Percentiles rank a stretch among this genome's conserved stretches.
Evolutionary conservation across 2,797 vertebrate species (phyloP).

Genomic region (Rhinoraja longicauda): DNA sequence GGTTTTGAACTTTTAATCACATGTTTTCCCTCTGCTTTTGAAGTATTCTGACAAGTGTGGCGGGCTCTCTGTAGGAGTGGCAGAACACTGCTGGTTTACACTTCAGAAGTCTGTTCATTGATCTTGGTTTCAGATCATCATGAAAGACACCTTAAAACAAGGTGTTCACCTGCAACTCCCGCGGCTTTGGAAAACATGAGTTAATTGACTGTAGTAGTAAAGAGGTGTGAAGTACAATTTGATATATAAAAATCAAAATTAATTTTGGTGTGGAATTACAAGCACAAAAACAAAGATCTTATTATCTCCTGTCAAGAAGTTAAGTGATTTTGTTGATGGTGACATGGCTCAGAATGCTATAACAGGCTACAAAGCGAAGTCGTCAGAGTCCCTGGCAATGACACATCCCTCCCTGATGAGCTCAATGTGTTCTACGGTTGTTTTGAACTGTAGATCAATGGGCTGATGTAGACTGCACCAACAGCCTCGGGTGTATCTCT

Average conservation of each 20-base stretch:
- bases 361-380: too few species aligned
- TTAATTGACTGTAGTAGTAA: background rate
- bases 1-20: constrained; percentile 31
- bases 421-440: too few species aligned
- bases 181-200: background rate
- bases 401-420: too few species aligned
- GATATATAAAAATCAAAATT: constrained; percentile 14
- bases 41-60: background rate
- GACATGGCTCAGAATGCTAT: too few species aligned
- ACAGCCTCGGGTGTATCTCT: too few species aligned
- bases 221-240: background rate
- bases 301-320: background rate
- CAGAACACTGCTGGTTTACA: constrained; percentile 15
- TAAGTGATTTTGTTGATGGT: background rate
- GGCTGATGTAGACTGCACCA: too few species aligned
- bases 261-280: constrained; percentile 22
- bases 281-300: background rate
- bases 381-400: too few species aligned
- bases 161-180: background rate
- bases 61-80: background rate
- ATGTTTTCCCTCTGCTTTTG: background rate
- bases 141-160: too few species aligned
- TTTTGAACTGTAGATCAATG: too few species aligned
- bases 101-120: constrained; percentile 35
- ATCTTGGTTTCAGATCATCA: constrained; percentile 28